phyloP scores from a whole-genome alignment of 1,140 invertebrate genomes.

The Lucilia sericata region DNA sequence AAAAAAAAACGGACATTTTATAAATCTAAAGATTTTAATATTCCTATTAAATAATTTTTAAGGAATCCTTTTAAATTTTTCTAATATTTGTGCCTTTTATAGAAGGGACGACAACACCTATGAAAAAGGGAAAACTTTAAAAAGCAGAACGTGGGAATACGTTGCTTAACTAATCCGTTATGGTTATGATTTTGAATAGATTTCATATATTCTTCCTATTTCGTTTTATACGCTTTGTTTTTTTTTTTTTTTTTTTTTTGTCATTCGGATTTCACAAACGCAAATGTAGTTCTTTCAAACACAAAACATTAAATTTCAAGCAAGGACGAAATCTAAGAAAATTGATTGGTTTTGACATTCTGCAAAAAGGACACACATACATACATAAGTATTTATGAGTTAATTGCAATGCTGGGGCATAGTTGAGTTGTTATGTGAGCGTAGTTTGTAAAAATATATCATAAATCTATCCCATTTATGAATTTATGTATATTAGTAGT shows the following conservation, averaged over 20 bases:
- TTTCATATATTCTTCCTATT: background rate
- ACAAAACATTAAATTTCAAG: background rate
- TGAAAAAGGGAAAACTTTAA: background rate
- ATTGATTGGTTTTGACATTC: too few relatives aligned
- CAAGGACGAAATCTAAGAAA: background rate
- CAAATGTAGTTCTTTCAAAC: background rate
- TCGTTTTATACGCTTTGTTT: background rate
- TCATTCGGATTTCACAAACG: background rate
- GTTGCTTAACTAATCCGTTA: background rate
- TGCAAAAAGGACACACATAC: too few relatives aligned
- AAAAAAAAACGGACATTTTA: slow-evolving; percentile 6
- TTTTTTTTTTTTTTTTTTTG: background rate
- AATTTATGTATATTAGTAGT: too few relatives aligned
- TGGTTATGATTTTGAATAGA: background rate
- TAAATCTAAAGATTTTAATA: slow-evolving; percentile 3
- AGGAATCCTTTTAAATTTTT: background rate
- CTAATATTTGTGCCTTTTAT: background rate
- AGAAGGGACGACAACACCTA: background rate
- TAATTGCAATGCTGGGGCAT: too few relatives aligned
- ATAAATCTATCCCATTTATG: too few relatives aligned
- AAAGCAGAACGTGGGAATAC: slow-evolving; percentile 17
- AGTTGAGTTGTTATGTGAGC: too few relatives aligned
- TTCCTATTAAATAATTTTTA: background rate
- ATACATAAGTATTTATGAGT: too few relatives aligned
- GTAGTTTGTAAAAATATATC: too few relatives aligned